These are phyloP conservation scores for Cuculus canorus DNA, from an alignment of 2,797 vertebrate genomes.

Conservation along the genomic window DNA sequence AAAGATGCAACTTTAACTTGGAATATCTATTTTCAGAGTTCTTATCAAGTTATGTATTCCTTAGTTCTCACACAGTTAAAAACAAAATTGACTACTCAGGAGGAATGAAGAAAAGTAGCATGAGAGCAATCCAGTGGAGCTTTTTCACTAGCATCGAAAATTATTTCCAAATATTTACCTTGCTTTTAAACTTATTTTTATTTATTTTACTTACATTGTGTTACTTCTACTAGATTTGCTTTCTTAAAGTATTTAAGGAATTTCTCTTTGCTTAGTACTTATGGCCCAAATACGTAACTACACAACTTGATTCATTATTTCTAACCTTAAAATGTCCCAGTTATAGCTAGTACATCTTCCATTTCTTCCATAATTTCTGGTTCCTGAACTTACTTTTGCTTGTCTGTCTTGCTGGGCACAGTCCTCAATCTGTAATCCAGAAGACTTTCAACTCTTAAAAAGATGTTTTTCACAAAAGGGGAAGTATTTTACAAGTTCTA, in stretches of 20 bases:
- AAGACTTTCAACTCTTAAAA: neutral
- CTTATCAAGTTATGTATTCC: neutral
- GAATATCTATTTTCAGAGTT: neutral
- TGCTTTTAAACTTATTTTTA: neutral
- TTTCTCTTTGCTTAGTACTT: neutral
- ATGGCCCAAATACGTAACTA: neutral
- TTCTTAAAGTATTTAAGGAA: neutral
- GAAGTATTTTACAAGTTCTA: neutral
- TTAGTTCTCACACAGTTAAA: neutral
- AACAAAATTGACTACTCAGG: neutral
- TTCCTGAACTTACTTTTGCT: neutral
- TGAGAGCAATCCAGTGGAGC: neutral
- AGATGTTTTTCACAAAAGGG: neutral
- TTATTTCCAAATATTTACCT: neutral
- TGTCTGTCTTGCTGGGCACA: neutral
- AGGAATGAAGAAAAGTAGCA: neutral
- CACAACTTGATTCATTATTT: neutral
- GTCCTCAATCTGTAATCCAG: neutral
- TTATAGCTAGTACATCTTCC: neutral
- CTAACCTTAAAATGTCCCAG: neutral
- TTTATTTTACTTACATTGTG: neutral
- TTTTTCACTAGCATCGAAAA: neutral
- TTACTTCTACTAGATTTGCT: neutral
- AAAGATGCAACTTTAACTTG: neutral
- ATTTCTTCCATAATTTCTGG: neutral